A percentile compares a stretch with the other conserved stretches of the same genome.
phyloP scores from a whole-genome alignment of 2,888 invertebrate species.

The Dryobotodes eremita region DNA sequence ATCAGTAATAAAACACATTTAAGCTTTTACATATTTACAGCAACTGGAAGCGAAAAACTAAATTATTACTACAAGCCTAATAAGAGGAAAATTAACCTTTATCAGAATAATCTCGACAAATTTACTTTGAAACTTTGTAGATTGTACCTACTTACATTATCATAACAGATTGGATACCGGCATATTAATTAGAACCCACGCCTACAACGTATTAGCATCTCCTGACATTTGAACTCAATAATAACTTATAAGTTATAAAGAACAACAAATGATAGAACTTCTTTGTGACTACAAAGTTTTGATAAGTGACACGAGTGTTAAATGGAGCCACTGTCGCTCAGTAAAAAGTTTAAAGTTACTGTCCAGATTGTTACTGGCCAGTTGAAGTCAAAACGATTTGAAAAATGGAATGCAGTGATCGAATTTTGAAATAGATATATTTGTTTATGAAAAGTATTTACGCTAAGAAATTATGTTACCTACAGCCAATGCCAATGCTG shows the following conservation, averaged over 20 bases:
- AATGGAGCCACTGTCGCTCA: slow-evolving; percentile 4
- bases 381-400: not conserved
- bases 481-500: not conserved
- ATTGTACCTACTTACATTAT: slow-evolving; percentile 32
- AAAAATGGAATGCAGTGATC: not conserved
- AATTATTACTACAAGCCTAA: slow-evolving; percentile 2
- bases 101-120: slow-evolving; percentile 33
- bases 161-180: slow-evolving; percentile 48
- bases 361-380: not conserved
- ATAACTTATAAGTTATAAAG: slow-evolving; percentile 14
- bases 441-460: not conserved
- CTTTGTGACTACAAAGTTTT: slow-evolving; percentile 9
- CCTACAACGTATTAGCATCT: slow-evolving; percentile 28
- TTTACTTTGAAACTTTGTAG: slow-evolving; percentile 41
- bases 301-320: not conserved
- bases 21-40: not conserved
- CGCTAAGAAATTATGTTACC: not conserved
- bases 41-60: not conserved
- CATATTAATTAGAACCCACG: slow-evolving; percentile 55
- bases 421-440: not conserved
- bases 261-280: slow-evolving; percentile 26
- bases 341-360: not conserved
- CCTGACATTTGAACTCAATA: slow-evolving; percentile 48
- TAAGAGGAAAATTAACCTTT: slow-evolving; percentile 4
- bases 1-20: too few species aligned